A percentile compares a stretch with the other conserved stretches of the same genome.
These are phyloP conservation scores for Bombus soroeensis DNA, from an alignment of 1,140 invertebrate genomes.

Conservation along the genomic window DNA sequence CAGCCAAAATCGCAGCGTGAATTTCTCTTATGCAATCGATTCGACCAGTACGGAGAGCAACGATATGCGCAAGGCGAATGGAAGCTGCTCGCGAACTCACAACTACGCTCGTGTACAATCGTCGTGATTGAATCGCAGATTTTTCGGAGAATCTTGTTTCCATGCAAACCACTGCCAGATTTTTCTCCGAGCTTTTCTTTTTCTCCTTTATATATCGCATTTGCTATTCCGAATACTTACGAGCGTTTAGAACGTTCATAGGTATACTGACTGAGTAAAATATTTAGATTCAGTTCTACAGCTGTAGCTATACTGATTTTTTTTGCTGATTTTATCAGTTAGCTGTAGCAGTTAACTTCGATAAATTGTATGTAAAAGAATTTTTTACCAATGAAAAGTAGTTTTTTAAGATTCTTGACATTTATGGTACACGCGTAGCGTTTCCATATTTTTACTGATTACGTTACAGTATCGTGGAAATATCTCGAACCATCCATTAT, in stretches of 20 bases:
- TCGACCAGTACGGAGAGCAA: slow-evolving; percentile 2
- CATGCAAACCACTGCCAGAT: not conserved
- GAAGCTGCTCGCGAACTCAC: not conserved
- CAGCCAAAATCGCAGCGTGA: slow-evolving; percentile 51
- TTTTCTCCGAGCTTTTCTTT: not conserved
- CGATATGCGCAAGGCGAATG: not conserved
- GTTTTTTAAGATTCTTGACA: not conserved
- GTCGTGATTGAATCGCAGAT: slow-evolving; percentile 31
- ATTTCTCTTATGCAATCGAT: slow-evolving; percentile 59
- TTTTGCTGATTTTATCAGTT: too few relatives aligned
- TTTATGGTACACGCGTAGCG: not conserved
- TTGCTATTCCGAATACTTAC: not conserved
- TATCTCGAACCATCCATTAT: not conserved
- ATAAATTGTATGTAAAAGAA: too few relatives aligned
- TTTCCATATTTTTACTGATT: not conserved
- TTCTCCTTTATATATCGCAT: not conserved
- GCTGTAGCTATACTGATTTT: too few relatives aligned
- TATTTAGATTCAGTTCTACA: not conserved
- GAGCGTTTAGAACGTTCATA: not conserved
- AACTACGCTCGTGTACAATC: not conserved
- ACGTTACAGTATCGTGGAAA: too few relatives aligned
- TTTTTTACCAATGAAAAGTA: too few relatives aligned
- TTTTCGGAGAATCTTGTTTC: not conserved
- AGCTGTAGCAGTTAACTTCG: too few relatives aligned
- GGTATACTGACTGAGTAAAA: not conserved